Evolutionary conservation across 2,797 vertebrate species (phyloP).

Genomic region (Triplophysa yarkandensis): DNA sequence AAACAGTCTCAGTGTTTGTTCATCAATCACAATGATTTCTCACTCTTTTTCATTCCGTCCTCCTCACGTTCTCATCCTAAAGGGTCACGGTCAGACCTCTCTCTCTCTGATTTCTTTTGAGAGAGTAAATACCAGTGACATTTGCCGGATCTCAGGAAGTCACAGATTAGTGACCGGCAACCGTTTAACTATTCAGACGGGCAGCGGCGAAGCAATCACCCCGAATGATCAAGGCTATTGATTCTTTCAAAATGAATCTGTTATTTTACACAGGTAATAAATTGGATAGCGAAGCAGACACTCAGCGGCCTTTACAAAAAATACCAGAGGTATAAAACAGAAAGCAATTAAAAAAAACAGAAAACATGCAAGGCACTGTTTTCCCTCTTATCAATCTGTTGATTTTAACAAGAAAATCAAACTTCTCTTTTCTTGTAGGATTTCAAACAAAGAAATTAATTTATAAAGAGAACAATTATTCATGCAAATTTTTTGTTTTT

Average conservation of each 20-base stretch:
- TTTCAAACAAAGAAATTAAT: too few relatives aligned
- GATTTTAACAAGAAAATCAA: neutral
- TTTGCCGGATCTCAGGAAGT: conserved; percentile 34
- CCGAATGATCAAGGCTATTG: neutral
- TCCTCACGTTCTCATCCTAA: conserved; percentile 17
- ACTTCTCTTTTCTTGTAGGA: too few relatives aligned
- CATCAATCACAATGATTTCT: conserved; percentile 45
- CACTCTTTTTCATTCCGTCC: conserved; percentile 16
- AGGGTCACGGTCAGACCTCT: conserved; percentile 22
- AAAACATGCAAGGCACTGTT: too few relatives aligned
- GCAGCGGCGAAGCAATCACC: neutral
- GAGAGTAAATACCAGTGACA: conserved; percentile 48
- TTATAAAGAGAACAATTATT: too few relatives aligned
- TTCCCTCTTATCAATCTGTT: neutral
- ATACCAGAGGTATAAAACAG: too few relatives aligned
- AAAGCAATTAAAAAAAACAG: too few relatives aligned
- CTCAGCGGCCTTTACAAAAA: too few relatives aligned
- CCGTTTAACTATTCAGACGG: conserved; percentile 21
- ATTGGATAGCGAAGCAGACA: neutral
- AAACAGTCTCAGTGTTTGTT: conserved; percentile 46
- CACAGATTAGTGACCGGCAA: conserved; percentile 31
- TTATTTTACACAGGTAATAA: neutral
- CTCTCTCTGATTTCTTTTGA: conserved; percentile 31
- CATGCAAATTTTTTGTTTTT: too few relatives aligned
- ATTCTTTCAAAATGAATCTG: conserved; percentile 2